Evolutionary conservation across 1,140 invertebrate species (phyloP), one percentile per base, ranked within the genome.

Genomic region (Calephelis virginiensis): DNA sequence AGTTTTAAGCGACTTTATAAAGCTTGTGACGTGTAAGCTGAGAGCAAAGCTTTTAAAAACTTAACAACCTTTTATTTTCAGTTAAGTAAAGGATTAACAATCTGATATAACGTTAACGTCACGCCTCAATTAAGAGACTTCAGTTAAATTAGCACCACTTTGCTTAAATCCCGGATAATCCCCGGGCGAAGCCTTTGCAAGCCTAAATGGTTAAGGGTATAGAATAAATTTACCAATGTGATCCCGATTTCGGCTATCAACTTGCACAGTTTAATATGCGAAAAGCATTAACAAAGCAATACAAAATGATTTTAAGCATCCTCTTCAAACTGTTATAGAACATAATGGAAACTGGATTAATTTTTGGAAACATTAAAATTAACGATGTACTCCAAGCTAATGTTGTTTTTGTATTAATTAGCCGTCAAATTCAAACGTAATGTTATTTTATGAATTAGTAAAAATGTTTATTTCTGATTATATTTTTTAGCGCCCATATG

Each of bases 221-320:
- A 80, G 78, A 82, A 83, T 83, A 83, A 82, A 83, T 82, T 81
- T 82, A 82, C 82, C 75, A 74, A 82, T 75, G 75, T 81, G 76
- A 82, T 83, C 76, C 77, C 73, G 76, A 79, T 82, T 86, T 81
- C 70, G 74, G 76, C 79, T 78, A 74, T 76, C 68, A 74, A 72
- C 59, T 70, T 71, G 71, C 75, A 76, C 74, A 74, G 79, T 75
- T 79, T 74, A 79, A 74, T 79, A 75, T 73, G 73, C 65, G 64
- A 64, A 61, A 68, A 67, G 70, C 66, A 69, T 68, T 45, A 10
- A 63, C 9, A n/a, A 46, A 63, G 6, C 28, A 48, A 48, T 49
- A n/a, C 37, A 63, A 8, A 49, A 49, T 13, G 48, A 14, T 49
- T 49, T 49, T n/a, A 49, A 49, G n/a, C 13, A 48, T 48, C 13